phyloP scores from a whole-genome alignment of 2,888 invertebrate genomes.

The Syrphus vitripennis region DNA sequence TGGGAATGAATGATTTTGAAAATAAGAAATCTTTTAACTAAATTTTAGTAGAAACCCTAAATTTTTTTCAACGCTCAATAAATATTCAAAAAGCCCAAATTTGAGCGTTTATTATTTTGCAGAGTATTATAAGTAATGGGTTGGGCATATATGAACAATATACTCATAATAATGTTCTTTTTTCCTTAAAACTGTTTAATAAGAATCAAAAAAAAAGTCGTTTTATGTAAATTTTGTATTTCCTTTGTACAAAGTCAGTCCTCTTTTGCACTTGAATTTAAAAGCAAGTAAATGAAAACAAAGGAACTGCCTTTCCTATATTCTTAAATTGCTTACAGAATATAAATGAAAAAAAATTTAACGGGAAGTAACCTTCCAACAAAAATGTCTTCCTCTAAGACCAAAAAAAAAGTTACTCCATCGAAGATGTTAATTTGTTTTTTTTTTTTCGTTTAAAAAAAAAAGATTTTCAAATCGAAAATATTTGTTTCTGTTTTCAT shows the following conservation, averaged over 20 bases:
- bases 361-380: background rate
- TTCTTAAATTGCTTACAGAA: conserved; percentile 18
- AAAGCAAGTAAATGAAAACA: background rate
- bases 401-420: background rate
- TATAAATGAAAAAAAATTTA: background rate
- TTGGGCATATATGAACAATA: too few species aligned
- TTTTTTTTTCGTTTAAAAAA: background rate
- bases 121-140: too few species aligned
- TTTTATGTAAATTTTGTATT: conserved; percentile 60
- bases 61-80: too few species aligned
- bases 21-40: too few species aligned
- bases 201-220: conserved; percentile 2
- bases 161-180: too few species aligned
- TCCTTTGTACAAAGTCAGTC: background rate
- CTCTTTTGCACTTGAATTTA: background rate
- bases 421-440: background rate
- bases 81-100: too few species aligned
- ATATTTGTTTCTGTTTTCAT: conserved; percentile 19
- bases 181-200: conserved; percentile 16
- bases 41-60: too few species aligned
- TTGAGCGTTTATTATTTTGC: too few species aligned
- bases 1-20: too few species aligned
- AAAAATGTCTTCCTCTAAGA: background rate
- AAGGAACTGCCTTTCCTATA: conserved; percentile 42
- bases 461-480: background rate